Evolutionary conservation across 2,113 vertebrate genomes (phyloP).

Genomic region (Neofelis nebulosa): DNA sequence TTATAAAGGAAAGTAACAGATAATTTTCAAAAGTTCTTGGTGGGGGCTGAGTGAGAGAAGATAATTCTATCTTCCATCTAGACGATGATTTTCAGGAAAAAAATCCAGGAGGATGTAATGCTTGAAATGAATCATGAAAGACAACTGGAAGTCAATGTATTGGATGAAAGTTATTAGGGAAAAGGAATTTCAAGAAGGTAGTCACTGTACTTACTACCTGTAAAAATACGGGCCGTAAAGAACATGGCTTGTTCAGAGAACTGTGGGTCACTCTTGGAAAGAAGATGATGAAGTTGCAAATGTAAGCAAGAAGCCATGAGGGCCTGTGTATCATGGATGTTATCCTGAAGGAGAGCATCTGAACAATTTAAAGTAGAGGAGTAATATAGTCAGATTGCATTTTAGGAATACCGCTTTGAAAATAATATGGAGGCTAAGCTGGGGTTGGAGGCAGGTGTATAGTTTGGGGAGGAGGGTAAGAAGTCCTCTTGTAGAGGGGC

Average conservation of each 20-base stretch:
- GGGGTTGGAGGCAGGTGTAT: not conserved
- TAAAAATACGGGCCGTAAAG: not conserved
- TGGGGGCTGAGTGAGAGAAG: not conserved
- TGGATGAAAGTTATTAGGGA: not conserved
- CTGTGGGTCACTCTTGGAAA: not conserved
- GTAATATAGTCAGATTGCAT: not conserved
- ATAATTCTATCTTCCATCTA: not conserved
- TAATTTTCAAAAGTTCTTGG: not conserved
- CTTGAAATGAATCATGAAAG: not conserved
- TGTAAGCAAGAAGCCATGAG: not conserved
- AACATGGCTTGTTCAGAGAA: not conserved
- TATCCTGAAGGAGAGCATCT: not conserved
- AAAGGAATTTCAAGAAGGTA: not conserved
- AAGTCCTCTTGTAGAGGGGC: not conserved
- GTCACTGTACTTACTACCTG: not conserved
- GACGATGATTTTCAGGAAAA: not conserved
- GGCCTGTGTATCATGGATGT: not conserved
- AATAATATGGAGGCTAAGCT: not conserved
- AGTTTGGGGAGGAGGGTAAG: not conserved
- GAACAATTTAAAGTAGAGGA: not conserved
- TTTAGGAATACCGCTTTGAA: not conserved
- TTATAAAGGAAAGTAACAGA: not conserved
- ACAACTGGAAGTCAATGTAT: not conserved
- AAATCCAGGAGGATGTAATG: not conserved
- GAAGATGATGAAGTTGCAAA: not conserved